Percentiles rank a stretch among this genome's conserved stretches.
phyloP scores from a whole-genome alignment of 1,140 invertebrate species.

The Cyclargus thomasi region DNA sequence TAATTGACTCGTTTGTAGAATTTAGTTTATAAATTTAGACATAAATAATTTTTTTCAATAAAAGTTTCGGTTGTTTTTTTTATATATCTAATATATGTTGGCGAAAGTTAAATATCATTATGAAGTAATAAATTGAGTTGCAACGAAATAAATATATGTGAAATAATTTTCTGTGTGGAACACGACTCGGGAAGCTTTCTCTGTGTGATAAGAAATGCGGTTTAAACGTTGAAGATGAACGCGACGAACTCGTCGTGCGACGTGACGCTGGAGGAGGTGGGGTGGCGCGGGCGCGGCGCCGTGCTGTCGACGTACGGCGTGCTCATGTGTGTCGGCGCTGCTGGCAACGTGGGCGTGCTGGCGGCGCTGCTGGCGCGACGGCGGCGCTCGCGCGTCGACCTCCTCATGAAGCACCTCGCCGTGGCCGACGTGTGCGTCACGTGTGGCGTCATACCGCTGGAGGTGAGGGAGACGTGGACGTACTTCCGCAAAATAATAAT shows the following conservation, averaged over 20 bases:
- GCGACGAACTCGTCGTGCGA: slow-evolving; percentile 39
- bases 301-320: slow-evolving; percentile 61
- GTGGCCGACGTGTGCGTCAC: slow-evolving; percentile 88
- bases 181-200: neutral
- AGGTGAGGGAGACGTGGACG: slow-evolving; percentile 73
- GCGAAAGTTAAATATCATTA: too few relatives aligned
- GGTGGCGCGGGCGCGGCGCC: slow-evolving; percentile 35
- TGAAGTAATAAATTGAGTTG: too few relatives aligned
- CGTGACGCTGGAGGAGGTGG: slow-evolving; percentile 32
- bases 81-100: too few relatives aligned
- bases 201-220: neutral
- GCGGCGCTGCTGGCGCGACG: slow-evolving; percentile 81
- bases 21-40: too few relatives aligned
- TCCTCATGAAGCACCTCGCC: slow-evolving; percentile 86
- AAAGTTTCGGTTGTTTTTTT: too few relatives aligned
- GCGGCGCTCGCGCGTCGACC: slow-evolving; percentile 82
- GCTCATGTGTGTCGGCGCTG: slow-evolving; percentile 81
- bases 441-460: slow-evolving; percentile 87
- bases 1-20: too few relatives aligned
- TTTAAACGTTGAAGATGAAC: slow-evolving; percentile 30
- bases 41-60: too few relatives aligned
- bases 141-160: too few relatives aligned
- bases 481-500: too few relatives aligned
- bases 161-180: too few relatives aligned
- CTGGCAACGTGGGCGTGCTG: slow-evolving; percentile 77